These are phyloP conservation scores for Parnassius mnemosyne DNA, from an alignment of 2,888 invertebrate species.

Conservation along the genomic window DNA sequence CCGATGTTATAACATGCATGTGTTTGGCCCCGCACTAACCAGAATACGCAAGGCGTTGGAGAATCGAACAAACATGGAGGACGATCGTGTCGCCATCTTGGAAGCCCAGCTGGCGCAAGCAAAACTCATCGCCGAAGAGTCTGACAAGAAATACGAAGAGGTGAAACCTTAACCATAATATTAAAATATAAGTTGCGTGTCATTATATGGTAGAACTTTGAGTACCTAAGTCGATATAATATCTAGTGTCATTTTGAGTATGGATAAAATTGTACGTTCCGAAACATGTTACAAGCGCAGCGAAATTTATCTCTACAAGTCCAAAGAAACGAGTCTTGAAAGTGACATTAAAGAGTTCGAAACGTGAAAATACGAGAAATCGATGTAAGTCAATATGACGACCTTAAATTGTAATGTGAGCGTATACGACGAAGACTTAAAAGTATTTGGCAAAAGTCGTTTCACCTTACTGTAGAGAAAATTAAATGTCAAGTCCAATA, in stretches of 20 bases:
- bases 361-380: conserved; percentile 20
- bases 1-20: conserved; percentile 78
- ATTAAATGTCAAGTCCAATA: not conserved
- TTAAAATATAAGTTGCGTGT: conserved; percentile 11
- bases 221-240: no score
- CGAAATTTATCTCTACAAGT: no score
- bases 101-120: conserved; percentile 99
- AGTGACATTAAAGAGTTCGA: conserved; percentile 17
- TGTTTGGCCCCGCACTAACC: conserved; percentile 80
- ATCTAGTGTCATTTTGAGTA: no score
- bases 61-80: conserved; percentile 99
- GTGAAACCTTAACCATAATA: conserved; percentile 77
- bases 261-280: no score
- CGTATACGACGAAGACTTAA: conserved; percentile 22
- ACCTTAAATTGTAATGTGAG: conserved; percentile 21
- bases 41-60: conserved; percentile 99
- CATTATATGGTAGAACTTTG: not conserved
- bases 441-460: conserved; percentile 2
- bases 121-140: conserved; percentile 99
- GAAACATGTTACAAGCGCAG: no score
- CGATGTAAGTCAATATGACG: conserved; percentile 18
- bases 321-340: conserved; percentile 15
- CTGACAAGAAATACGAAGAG: conserved; percentile 99
- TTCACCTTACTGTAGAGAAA: conserved; percentile 11
- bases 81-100: conserved; percentile 98